Base-by-base conservation (phyloP, 92 coral and sea anemone genomes). In the Heteractis magnifica region DNA sequence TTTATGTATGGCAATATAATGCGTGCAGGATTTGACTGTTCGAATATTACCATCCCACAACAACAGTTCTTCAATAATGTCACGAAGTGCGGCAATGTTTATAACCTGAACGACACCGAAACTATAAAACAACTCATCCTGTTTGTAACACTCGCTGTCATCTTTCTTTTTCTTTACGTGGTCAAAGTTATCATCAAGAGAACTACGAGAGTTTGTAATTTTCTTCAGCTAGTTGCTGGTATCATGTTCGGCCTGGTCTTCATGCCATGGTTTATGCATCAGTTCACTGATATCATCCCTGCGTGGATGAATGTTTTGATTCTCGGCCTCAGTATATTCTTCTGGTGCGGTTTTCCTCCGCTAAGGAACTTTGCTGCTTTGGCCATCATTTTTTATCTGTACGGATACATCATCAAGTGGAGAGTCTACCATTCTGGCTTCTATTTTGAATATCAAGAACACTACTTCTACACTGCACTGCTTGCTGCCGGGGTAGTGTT, bases 331-430 rank as follows among this genome's bases (percentile, higher is more conserved):
- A 91, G 95, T 62, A 20, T 92, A 58, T 82, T 93, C 75, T 94
- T 94, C 79, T 94, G 98, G 98, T 86, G 83, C 14, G 98, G 98
- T 21, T 91, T 94, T 58, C 98, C 98, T 2, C 98, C 95, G 7
- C 84, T 94, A 44, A 87, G 98, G 50, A 82, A 20, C 14, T 86
- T 86, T 55, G 94, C 98, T 10, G 90, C 93, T 11, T 59, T 91
- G n/a, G 92, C 90, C 8, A 19, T 94, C 7, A 83, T 94, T 19
- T 77, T 89, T 55, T 94, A 91, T 70, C 75, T 92, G 6, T 94
- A 89, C 59, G 94, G 95, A 2, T 94, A 84, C 51, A 84, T 94
- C 26, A 88, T 91, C 85, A 89, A 81, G 84, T 94, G 98, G 98
- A 88, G 95, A 14, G 98, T 94, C 68, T 94, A 94, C 76, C 80